Conservation (phyloP, 2,113 vertebrate species). For the Trichomycterus rosablanca region DNA sequence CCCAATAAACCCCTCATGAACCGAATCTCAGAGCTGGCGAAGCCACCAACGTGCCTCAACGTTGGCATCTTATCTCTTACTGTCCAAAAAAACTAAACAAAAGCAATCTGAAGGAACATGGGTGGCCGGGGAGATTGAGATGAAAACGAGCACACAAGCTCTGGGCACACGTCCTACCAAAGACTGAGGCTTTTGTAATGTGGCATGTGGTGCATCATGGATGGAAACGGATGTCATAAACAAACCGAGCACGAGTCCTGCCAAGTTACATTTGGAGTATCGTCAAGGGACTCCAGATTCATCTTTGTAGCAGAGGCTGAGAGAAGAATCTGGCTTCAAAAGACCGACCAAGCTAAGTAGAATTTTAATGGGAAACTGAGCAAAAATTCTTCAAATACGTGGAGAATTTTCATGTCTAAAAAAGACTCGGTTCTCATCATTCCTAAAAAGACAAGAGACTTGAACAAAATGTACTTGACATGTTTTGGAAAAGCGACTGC, state of each 20-base stretch:
- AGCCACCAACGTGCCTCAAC: constrained; percentile 2
- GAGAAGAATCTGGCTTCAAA: constrained; percentile 8
- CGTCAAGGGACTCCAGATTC: constrained; percentile 17
- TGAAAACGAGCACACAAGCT: constrained; percentile 1
- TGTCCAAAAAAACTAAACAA: not conserved
- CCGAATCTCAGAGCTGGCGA: not conserved
- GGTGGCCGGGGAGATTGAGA: constrained; percentile 17
- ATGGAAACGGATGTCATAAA: constrained; percentile 28
- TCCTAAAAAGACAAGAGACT: not conserved
- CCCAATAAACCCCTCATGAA: not conserved
- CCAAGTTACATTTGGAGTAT: constrained; percentile 31
- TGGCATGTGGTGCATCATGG: constrained; percentile 2
- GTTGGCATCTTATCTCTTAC: constrained; percentile 39
- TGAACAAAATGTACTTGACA: not conserved
- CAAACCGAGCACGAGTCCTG: constrained; percentile 5
- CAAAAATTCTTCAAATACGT: not conserved
- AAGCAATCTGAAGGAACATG: no score
- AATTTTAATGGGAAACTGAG: constrained; percentile 2
- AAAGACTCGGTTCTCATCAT: not conserved
- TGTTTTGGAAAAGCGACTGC: not conserved
- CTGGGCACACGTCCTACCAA: constrained; percentile 6
- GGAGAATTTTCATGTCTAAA: not conserved
- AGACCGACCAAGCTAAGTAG: not conserved
- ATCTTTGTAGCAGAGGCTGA: constrained; percentile 16
- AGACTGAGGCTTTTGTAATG: constrained; percentile 15